Conservation (phyloP, 2,113 vertebrate species). For the Poecile atricapillus region DNA sequence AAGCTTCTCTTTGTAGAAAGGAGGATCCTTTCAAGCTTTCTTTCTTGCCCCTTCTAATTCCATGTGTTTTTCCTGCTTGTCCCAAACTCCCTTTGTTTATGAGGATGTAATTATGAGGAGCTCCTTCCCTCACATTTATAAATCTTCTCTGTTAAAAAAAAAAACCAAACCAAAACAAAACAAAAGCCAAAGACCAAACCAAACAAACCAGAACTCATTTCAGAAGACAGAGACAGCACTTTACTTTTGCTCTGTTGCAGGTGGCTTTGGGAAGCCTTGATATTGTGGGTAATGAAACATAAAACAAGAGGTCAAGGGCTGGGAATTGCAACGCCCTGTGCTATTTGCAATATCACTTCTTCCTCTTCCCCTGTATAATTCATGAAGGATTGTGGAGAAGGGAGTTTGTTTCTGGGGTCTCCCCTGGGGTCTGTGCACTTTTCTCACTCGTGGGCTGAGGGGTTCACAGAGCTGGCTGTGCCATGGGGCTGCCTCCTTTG, state of each 20-base stretch:
- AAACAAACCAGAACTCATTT: background rate
- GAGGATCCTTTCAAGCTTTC: background rate
- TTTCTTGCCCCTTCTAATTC: background rate
- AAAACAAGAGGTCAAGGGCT: background rate
- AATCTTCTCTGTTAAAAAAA: background rate
- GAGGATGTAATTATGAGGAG: background rate
- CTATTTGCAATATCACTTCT: background rate
- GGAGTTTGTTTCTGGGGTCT: background rate
- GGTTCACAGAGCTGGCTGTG: background rate
- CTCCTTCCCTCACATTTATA: background rate
- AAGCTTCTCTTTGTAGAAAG: background rate
- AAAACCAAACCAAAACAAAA: too few relatives aligned
- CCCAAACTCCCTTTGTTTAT: background rate
- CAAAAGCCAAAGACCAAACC: too few relatives aligned
- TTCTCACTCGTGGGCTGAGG: accelerated
- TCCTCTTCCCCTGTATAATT: background rate
- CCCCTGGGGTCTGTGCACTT: background rate
- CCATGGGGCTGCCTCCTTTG: background rate
- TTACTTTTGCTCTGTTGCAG: background rate
- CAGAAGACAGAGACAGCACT: background rate
- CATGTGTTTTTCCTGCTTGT: background rate
- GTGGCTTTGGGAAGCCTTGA: background rate
- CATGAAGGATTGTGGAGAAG: background rate
- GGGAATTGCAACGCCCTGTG: background rate
- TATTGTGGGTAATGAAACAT: background rate